phyloP scores from a whole-genome alignment of 2,888 invertebrate genomes.

The Drosophila prostipennis region DNA sequence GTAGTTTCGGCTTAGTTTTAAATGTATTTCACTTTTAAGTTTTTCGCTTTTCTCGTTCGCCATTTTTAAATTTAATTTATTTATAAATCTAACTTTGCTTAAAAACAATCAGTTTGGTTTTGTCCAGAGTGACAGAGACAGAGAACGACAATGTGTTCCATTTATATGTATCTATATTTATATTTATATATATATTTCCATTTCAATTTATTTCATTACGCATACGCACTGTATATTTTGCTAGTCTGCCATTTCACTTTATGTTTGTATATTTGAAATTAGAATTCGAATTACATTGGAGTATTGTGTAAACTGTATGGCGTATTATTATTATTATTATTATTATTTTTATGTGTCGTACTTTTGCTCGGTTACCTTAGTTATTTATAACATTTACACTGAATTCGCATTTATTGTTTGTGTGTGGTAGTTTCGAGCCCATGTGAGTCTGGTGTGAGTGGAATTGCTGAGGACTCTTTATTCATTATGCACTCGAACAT shows the following conservation, averaged over 20 bases:
- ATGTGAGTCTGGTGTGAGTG: conserved; percentile 9
- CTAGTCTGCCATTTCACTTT: conserved; percentile 61
- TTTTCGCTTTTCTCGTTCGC: conserved; percentile 18
- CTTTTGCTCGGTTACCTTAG: conserved; percentile 61
- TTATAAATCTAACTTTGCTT: conserved; percentile 66
- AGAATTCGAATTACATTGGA: conserved; percentile 67
- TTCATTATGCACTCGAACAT: conserved; percentile 68
- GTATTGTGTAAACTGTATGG: conserved; percentile 47
- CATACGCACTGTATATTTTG: conserved; percentile 75
- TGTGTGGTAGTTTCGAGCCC: conserved; percentile 30
- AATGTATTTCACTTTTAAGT: conserved; percentile 65
- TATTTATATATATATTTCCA: conserved; percentile 2
- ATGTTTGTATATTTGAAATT: conserved; percentile 56
- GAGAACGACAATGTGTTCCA: conserved; percentile 26
- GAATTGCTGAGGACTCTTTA: conserved; percentile 50
- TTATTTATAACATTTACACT: conserved; percentile 78
- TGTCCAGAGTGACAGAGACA: conserved; percentile 48
- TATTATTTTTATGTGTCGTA: conserved; percentile 41
- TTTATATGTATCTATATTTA: conserved; percentile 25
- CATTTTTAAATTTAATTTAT: conserved; percentile 43
- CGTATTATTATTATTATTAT: conserved; percentile 45
- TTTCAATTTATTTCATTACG: conserved; percentile 62
- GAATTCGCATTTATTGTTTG: conserved; percentile 65
- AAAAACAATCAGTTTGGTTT: conserved; percentile 78
- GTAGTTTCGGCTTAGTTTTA: conserved; percentile 71